These are phyloP conservation scores for Sebastolobus altivelis DNA, from an alignment of 2,797 vertebrate species.

Conservation along the genomic window DNA sequence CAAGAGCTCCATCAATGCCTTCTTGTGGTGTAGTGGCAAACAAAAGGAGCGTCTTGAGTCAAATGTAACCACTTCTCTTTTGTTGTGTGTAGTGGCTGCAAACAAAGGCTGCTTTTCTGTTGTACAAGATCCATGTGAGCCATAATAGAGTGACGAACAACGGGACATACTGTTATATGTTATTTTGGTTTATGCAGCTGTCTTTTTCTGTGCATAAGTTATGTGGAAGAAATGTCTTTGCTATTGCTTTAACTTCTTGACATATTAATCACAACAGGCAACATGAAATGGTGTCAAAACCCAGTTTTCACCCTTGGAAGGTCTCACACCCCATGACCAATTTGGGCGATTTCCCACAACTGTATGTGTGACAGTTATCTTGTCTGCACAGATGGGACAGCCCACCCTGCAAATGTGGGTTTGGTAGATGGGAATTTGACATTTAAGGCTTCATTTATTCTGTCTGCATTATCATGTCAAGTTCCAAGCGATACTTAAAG, in stretches of 20 bases:
- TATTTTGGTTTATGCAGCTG: slow-evolving; percentile 2
- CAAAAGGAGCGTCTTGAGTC: slow-evolving; percentile 61
- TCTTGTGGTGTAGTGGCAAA: slow-evolving; percentile 48
- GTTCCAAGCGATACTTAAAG: neutral
- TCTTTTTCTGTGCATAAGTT: neutral
- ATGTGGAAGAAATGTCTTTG: slow-evolving; percentile 11
- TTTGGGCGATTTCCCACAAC: slow-evolving; percentile 56
- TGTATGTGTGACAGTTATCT: slow-evolving; percentile 65
- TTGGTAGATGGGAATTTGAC: slow-evolving; percentile 30
- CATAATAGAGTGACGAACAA: slow-evolving; percentile 27
- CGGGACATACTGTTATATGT: neutral
- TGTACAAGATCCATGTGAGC: neutral
- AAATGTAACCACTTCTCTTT: slow-evolving; percentile 54
- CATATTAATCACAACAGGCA: neutral
- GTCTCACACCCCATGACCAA: slow-evolving; percentile 50
- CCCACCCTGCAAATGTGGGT: slow-evolving; percentile 49
- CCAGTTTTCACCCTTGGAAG: slow-evolving; percentile 31
- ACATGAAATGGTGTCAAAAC: slow-evolving; percentile 16
- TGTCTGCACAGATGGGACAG: slow-evolving; percentile 64
- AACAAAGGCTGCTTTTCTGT: slow-evolving; percentile 54
- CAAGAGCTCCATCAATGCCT: slow-evolving; percentile 38
- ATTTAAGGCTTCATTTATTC: slow-evolving; percentile 8
- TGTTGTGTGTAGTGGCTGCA: slow-evolving; percentile 32
- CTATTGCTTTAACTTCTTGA: neutral
- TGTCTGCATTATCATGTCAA: neutral